Percentiles rank a stretch among this genome's conserved stretches.
Conservation (phyloP, 2,113 vertebrate species). For the Antechinus stuartii region DNA sequence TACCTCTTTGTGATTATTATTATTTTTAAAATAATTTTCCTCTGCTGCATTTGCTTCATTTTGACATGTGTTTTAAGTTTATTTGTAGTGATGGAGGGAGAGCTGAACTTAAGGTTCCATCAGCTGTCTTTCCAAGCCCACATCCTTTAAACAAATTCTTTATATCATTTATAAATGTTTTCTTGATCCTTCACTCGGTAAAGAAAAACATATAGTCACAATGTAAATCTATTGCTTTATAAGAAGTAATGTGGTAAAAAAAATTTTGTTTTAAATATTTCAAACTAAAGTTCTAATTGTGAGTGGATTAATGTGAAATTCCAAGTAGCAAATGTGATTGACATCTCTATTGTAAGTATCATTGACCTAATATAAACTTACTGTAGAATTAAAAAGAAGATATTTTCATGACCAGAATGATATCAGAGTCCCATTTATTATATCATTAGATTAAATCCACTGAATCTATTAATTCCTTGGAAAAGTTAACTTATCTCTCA, state of each 20-base stretch:
- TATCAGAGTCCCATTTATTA: background rate
- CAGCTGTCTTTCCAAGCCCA: background rate
- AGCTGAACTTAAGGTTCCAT: background rate
- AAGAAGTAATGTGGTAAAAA: background rate
- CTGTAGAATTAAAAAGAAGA: background rate
- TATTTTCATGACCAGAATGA: background rate
- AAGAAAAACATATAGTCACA: background rate
- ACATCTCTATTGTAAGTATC: background rate
- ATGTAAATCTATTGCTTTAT: background rate
- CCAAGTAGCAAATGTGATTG: background rate
- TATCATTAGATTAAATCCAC: background rate
- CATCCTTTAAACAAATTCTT: background rate
- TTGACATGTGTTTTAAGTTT: background rate
- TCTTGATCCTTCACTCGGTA: background rate
- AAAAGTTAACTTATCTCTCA: background rate
- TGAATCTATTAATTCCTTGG: background rate
- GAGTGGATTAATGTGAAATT: background rate
- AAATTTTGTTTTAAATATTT: conserved; percentile 9
- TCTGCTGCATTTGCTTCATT: background rate
- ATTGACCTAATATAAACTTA: background rate
- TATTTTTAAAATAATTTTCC: background rate
- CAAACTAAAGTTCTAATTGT: background rate
- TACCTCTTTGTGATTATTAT: background rate
- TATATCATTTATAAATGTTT: background rate
- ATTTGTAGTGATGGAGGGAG: background rate